Percentiles rank a stretch among this genome's conserved stretches.
Evolutionary conservation across 2,888 invertebrate genomes (phyloP).

Genomic region (Leptothorax acervorum): DNA sequence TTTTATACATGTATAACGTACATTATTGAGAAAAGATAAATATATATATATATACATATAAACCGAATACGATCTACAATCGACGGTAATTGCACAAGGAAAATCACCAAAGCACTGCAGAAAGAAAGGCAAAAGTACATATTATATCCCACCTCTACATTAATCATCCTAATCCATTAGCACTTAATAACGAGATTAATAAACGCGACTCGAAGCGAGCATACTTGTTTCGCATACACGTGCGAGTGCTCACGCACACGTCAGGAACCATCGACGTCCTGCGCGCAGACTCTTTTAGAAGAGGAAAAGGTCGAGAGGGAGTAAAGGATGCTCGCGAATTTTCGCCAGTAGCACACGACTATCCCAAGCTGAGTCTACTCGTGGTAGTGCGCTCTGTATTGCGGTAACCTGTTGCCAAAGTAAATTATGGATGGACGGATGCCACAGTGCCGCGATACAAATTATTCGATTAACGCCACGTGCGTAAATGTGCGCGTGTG

Average conservation of each 20-base stretch:
- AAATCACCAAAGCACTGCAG: neutral
- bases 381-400: neutral
- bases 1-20: neutral
- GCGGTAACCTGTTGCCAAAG: conserved; percentile 64
- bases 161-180: conserved; percentile 1
- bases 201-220: neutral
- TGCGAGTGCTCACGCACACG: neutral
- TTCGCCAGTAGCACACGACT: conserved; percentile 66
- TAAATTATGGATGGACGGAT: neutral
- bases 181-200: neutral
- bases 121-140: neutral
- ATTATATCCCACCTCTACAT: neutral
- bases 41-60: neutral
- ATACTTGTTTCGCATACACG: neutral
- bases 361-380: conserved; percentile 29
- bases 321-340: conserved; percentile 69
- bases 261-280: neutral
- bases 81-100: neutral
- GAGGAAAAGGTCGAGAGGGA: conserved; percentile 56
- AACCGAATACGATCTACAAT: neutral
- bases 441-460: neutral
- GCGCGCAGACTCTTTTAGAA: conserved; percentile 34
- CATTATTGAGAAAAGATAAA: neutral
- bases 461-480: neutral
- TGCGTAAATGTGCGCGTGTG: conserved; percentile 22